Evolutionary conservation across 2,888 invertebrate genomes (phyloP).

Genomic region (Andricus quercusramuli): DNA sequence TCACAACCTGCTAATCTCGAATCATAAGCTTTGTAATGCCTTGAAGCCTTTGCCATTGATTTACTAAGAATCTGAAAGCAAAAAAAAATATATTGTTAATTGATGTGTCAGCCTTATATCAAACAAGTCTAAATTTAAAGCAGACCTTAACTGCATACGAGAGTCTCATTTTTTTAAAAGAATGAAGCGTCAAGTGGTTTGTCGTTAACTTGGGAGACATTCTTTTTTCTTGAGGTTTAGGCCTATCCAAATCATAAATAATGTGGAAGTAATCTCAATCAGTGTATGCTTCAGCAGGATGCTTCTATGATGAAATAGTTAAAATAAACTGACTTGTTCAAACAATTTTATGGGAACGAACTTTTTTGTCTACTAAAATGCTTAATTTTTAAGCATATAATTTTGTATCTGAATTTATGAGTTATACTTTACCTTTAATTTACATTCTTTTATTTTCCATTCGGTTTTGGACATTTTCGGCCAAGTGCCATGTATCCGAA

Average conservation of each 20-base stretch:
- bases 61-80: too few relatives aligned
- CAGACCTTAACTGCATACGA: background rate
- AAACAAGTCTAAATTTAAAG: background rate
- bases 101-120: background rate
- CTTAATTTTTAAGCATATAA: too few relatives aligned
- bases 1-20: too few relatives aligned
- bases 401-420: too few relatives aligned
- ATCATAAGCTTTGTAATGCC: too few relatives aligned
- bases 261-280: background rate
- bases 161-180: background rate
- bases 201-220: background rate
- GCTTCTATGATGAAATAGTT: background rate
- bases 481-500: constrained; percentile 56
- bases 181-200: background rate
- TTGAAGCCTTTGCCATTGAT: too few relatives aligned
- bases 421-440: too few relatives aligned
- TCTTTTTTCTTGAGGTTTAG: background rate
- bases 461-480: constrained; percentile 58
- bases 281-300: background rate
- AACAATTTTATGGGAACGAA: too few relatives aligned
- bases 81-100: too few relatives aligned
- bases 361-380: too few relatives aligned
- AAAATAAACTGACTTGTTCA: constrained; percentile 8
- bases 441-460: constrained; percentile 3
- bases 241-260: background rate